phyloP scores from a whole-genome alignment of 2,888 invertebrate species.

The Leptinotarsa tumamoca region DNA sequence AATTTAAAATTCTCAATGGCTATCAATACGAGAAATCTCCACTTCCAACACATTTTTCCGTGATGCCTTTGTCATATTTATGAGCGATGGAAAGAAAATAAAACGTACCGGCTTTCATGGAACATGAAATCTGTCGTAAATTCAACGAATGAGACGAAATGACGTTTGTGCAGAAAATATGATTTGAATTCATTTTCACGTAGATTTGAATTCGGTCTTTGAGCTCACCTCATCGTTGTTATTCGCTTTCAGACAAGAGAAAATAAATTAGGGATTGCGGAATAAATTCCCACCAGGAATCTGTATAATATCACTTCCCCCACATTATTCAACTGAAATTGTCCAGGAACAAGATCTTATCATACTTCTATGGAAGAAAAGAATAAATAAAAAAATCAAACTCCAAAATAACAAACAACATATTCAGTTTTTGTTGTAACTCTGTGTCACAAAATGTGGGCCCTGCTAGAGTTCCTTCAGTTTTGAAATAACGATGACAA shows the following conservation, averaged over 20 bases:
- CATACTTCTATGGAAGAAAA: too few species aligned
- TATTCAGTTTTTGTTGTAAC: too few species aligned
- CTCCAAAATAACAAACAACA: too few species aligned
- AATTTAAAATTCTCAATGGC: constrained; percentile 26
- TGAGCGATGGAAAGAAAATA: constrained; percentile 48
- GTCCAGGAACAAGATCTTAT: too few species aligned
- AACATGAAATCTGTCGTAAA: constrained; percentile 61
- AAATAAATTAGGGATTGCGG: not conserved
- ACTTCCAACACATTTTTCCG: constrained; percentile 28
- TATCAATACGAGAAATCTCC: constrained; percentile 28
- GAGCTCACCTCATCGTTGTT: constrained; percentile 32
- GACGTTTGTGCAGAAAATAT: constrained; percentile 55
- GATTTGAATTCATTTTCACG: constrained; percentile 49
- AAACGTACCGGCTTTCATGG: constrained; percentile 56
- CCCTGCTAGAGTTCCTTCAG: too few species aligned
- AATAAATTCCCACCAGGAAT: not conserved
- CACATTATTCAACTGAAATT: too few species aligned
- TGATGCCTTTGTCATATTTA: constrained; percentile 48
- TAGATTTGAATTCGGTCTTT: constrained; percentile 37
- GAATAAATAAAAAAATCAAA: too few species aligned
- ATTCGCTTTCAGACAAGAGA: constrained; percentile 11
- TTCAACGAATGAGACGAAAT: constrained; percentile 61
- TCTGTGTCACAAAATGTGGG: too few species aligned
- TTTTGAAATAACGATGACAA: too few species aligned
- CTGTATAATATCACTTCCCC: too few species aligned